phyloP scores from a whole-genome alignment of 2,113 vertebrate genomes.

The Cyrtonyx montezumae region DNA sequence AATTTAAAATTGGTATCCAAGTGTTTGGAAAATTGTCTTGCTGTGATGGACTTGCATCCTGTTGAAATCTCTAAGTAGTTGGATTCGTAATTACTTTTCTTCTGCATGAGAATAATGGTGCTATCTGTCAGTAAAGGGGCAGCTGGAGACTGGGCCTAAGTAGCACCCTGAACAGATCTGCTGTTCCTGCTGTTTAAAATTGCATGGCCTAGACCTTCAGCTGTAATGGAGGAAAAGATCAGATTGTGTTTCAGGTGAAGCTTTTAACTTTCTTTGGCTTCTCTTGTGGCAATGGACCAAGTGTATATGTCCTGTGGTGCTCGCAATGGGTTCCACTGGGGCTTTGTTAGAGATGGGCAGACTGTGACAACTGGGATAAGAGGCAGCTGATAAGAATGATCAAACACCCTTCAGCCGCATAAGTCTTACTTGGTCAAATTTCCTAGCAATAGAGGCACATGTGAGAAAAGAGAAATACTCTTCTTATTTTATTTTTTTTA shows the following conservation, averaged over 20 bases:
- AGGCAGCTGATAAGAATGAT: not conserved
- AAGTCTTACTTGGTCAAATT: not conserved
- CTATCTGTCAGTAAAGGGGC: not conserved
- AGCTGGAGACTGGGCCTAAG: not conserved
- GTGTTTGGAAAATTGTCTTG: not conserved
- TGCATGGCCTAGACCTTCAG: not conserved
- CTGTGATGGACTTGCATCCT: not conserved
- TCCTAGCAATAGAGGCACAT: rapidly evolving
- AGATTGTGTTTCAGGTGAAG: not conserved
- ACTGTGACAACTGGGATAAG: not conserved
- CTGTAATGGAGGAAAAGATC: not conserved
- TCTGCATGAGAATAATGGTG: not conserved
- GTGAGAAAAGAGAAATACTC: not conserved
- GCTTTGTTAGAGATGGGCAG: not conserved
- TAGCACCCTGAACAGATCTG: not conserved
- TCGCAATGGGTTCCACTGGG: not conserved
- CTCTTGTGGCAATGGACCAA: not conserved
- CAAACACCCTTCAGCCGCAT: not conserved
- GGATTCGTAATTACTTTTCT: not conserved
- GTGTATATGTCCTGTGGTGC: not conserved
- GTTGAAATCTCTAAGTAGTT: not conserved
- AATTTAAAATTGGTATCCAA: not conserved
- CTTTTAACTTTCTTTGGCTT: not conserved
- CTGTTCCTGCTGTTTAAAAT: not conserved
- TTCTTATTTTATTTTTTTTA: not conserved